Evolutionary conservation across 1,140 invertebrate genomes (phyloP).

Genomic region (Goniozus legneri): DNA sequence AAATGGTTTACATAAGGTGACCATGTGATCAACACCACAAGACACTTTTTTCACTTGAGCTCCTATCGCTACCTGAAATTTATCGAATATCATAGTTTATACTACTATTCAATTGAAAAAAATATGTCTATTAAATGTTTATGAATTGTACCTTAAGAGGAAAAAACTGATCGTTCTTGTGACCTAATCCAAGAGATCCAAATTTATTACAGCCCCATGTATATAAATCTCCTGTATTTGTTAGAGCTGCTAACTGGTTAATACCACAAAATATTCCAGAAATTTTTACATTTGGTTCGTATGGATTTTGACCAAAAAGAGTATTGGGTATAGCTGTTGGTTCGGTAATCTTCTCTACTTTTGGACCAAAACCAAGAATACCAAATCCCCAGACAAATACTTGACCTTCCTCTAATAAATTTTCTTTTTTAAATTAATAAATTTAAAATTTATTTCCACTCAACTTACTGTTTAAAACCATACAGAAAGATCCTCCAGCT

Average conservation of each 20-base stretch:
- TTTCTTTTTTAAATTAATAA: slow-evolving; percentile 4
- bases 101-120: not conserved
- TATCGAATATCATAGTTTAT: slow-evolving; percentile 6
- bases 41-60: slow-evolving; percentile 68
- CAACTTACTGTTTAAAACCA: slow-evolving; percentile 71
- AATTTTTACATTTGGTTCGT: slow-evolving; percentile 63
- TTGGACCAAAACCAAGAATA: slow-evolving; percentile 82
- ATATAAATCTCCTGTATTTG: slow-evolving; percentile 75
- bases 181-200: slow-evolving; percentile 79
- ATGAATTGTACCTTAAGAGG: slow-evolving; percentile 78
- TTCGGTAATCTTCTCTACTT: slow-evolving; percentile 60
- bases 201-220: slow-evolving; percentile 87
- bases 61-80: slow-evolving; percentile 65
- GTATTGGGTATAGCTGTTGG: slow-evolving; percentile 74
- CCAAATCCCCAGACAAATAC: slow-evolving; percentile 94
- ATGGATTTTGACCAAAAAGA: slow-evolving; percentile 83
- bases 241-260: slow-evolving; percentile 77
- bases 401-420: slow-evolving; percentile 66
- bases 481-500: slow-evolving; percentile 82
- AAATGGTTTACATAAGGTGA: slow-evolving; percentile 74
- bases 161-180: slow-evolving; percentile 79
- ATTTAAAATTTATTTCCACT: slow-evolving; percentile 15
- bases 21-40: slow-evolving; percentile 83
- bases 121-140: too few relatives aligned
- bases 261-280: slow-evolving; percentile 70